phyloP scores from a whole-genome alignment of 2,113 vertebrate species.

The Sorex fumeus region DNA sequence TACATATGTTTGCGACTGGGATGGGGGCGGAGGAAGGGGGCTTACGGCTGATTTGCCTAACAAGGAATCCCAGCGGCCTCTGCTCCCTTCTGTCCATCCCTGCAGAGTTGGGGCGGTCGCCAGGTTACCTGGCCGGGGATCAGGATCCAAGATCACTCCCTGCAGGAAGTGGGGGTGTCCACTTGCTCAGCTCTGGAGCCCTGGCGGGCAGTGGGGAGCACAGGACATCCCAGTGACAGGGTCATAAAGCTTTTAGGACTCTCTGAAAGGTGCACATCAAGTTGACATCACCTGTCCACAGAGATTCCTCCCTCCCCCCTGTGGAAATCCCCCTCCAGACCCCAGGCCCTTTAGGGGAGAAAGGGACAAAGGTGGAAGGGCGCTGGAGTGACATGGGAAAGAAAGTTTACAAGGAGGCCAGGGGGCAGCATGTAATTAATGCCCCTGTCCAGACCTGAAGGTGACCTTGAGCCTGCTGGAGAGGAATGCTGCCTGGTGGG shows the following conservation, averaged over 20 bases:
- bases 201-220: not conserved
- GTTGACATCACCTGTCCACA: constrained; percentile 71
- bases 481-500: not conserved
- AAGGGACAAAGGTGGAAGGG: constrained; percentile 52
- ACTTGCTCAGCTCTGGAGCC: constrained; percentile 33
- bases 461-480: constrained; percentile 74
- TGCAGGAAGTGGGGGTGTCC: not conserved
- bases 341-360: not conserved
- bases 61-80: not conserved
- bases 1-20: rapidly evolving
- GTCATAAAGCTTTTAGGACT: constrained; percentile 70
- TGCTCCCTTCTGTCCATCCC: not conserved
- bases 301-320: constrained; percentile 54
- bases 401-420: constrained; percentile 9
- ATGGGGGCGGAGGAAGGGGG: not conserved
- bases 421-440: constrained; percentile 50
- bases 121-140: not conserved
- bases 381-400: constrained; percentile 35
- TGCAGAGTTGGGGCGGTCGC: constrained; percentile 5
- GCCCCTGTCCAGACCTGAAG: constrained; percentile 46
- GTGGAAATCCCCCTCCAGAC: not conserved
- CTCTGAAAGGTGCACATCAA: constrained; percentile 58
- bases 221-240: constrained; percentile 45
- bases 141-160: not conserved
- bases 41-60: constrained; percentile 6